Base-by-base conservation (phyloP, 1,140 invertebrate species). In the Nebria ingens region DNA sequence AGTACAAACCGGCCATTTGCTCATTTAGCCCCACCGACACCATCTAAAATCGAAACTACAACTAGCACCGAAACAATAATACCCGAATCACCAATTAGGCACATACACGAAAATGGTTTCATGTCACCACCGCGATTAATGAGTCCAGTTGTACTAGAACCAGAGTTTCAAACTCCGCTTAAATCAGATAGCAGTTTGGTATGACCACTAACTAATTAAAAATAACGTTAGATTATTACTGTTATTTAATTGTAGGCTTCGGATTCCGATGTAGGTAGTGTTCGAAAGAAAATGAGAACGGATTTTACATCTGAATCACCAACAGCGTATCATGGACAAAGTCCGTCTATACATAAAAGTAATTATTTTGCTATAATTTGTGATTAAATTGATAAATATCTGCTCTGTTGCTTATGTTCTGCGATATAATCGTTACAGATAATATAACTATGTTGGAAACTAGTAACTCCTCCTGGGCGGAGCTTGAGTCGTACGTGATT, bases 381-480 rank as follows among this genome's bases (percentile, higher is more conserved):
- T 25, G 54, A 49, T n/a, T n/a, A n/a, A n/a, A n/a, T n/a, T n/a
- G n/a, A n/a, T n/a, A n/a, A n/a, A n/a, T n/a, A n/a, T n/a, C n/a
- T n/a, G n/a, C n/a, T n/a, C n/a, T n/a, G n/a, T n/a, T n/a, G n/a
- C n/a, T n/a, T n/a, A n/a, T n/a, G n/a, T n/a, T n/a, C n/a, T n/a
- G n/a, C n/a, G n/a, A n/a, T n/a, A n/a, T n/a, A n/a, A n/a, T n/a
- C n/a, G n/a, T n/a, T n/a, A n/a, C n/a, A n/a, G n/a, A n/a, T n/a
- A n/a, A n/a, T n/a, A n/a, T n/a, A 53, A 22, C 53, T 56, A 34
- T 51, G 1, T 58, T 50, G n/a, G 69, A 71, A 62, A 73, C 74
- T 15, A 78, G 75, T 58, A 93, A 92, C 71, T 93, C 89, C 40
- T 92, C 87, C 21, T 95, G 91, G 92, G 85, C 85, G 0, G 90